phyloP scores from a whole-genome alignment of 1,140 invertebrate species.

The Bemisia tabaci region DNA sequence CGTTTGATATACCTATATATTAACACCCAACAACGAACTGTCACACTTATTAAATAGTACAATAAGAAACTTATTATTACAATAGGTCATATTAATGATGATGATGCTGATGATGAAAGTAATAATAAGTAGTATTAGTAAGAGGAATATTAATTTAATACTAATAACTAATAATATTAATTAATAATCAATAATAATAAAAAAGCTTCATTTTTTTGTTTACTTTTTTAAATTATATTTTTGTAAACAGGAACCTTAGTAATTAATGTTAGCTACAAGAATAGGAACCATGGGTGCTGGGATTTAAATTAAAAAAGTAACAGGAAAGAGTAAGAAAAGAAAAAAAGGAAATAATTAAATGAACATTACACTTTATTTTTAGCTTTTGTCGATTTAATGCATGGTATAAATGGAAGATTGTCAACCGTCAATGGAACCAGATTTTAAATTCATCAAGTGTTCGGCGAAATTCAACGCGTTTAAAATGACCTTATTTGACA shows the following conservation, averaged over 20 bases:
- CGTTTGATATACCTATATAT: constrained; percentile 12
- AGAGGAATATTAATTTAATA: constrained; percentile 9
- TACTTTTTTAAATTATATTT: constrained; percentile 7
- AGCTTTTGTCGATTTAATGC: too few species aligned
- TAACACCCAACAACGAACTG: constrained; percentile 22
- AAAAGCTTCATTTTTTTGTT: not conserved
- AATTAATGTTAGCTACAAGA: constrained; percentile 30
- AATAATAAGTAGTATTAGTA: constrained; percentile 22
- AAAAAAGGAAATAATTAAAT: not conserved
- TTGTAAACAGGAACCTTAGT: constrained; percentile 33
- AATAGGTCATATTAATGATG: not conserved
- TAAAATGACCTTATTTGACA: too few species aligned
- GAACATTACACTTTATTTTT: too few species aligned
- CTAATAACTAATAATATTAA: constrained; percentile 21
- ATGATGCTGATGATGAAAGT: constrained; percentile 2
- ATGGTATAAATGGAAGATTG: too few species aligned
- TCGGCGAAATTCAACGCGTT: too few species aligned
- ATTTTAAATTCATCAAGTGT: too few species aligned
- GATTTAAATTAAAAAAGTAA: constrained; percentile 13
- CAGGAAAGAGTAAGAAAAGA: not conserved
- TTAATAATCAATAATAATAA: constrained; percentile 25
- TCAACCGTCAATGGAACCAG: too few species aligned
- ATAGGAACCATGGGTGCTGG: constrained; percentile 33
- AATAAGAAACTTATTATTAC: constrained; percentile 21
- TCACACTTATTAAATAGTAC: constrained; percentile 25